A percentile compares a stretch with the other conserved stretches of the same genome.
These are phyloP conservation scores for Drosophila parvula DNA, from an alignment of 1,140 invertebrate genomes.

Conservation along the genomic window DNA sequence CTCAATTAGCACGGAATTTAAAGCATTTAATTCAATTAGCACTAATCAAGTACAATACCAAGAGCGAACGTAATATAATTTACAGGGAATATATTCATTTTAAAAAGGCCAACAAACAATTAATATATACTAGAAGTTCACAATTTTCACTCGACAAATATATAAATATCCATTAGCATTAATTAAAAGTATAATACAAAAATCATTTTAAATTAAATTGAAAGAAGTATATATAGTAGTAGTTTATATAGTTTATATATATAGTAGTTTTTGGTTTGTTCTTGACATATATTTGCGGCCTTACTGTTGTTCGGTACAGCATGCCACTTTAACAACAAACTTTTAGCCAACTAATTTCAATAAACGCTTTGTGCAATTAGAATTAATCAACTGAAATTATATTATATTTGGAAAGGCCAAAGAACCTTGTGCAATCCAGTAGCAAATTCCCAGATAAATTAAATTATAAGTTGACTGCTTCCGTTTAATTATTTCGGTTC, in stretches of 20 bases:
- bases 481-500: not conserved
- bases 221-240: too few species aligned
- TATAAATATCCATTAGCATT: not conserved
- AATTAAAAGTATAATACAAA: not conserved
- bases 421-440: not conserved
- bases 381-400: not conserved
- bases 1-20: conserved; percentile 32
- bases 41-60: not conserved
- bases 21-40: conserved; percentile 22
- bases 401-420: not conserved
- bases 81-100: not conserved
- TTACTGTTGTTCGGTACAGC: too few species aligned
- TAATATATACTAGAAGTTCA: not conserved
- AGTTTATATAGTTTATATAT: too few species aligned
- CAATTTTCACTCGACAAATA: not conserved
- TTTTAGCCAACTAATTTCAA: not conserved
- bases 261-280: too few species aligned
- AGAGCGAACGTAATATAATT: not conserved
- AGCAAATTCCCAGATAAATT: not conserved
- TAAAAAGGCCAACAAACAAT: not conserved
- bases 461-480: not conserved
- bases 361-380: not conserved
- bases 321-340: too few species aligned
- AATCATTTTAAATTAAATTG: not conserved
- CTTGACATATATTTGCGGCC: too few species aligned